Base-by-base conservation (phyloP, 1,140 invertebrate species). In the Hyles vespertilio region DNA sequence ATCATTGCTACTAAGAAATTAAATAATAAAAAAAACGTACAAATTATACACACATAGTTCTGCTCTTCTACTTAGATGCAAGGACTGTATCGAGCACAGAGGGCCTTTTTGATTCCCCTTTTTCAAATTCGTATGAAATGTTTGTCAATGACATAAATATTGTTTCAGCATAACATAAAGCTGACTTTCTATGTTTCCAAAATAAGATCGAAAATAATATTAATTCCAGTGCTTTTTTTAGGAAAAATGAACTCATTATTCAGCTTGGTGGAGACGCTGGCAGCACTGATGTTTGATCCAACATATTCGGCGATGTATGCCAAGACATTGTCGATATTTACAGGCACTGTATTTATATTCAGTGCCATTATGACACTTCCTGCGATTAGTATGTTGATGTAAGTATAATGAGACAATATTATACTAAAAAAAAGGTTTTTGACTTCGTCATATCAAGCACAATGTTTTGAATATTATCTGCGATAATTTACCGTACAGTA, bases 221-320 rank as follows among this genome's bases (percentile, higher is more conserved):
- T 22, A 2, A 22, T 22, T 22, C 1, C 22, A 22, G 2, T 2
- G 22, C 2, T 50, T 12, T 70, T 84, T 76, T 32, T 70, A 88
- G 85, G 85, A n/a, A 88, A 87, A 77, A 85, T 85, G 75, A 88
- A 88, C 58, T 88, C 85, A 0, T 56, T 88, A 5, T 85, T 88
- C 70, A 88, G 85, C 48, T 58, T 88, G n/a, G 80, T 88, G 50
- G 85, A 88, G 56, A 87, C 85, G 0, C 50, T 84, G 0, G 84
- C 78, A 0, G 84, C 85, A 0, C 49, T 88, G 9, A 58, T 83
- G 40, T 88, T 86, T 40, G 84, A 87, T 44, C 85, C 85, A 0
- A 75, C 76, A 2, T 88, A 85, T 58, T 77, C 84, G 2, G 52
- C 67, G 3, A 11, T 88, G n/a, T 88, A 88, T 45, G 59, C 76